These are phyloP conservation scores for Pseudococcus jackbeardsleyi DNA, from an alignment of 2,888 invertebrate species.

Conservation along the genomic window DNA sequence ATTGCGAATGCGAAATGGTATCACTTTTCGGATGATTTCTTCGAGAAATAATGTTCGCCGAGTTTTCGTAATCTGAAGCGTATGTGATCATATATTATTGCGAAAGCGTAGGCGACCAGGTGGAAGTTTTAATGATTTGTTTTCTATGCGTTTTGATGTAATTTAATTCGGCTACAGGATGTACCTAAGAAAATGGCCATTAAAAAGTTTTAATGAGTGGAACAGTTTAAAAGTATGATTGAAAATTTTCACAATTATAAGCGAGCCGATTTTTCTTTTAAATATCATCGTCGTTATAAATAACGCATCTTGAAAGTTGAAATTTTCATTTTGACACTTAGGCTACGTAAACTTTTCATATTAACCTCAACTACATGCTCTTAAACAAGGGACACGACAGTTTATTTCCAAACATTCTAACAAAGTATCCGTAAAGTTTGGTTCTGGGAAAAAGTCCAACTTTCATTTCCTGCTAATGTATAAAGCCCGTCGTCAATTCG, in stretches of 20 bases:
- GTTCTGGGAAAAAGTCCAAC: background rate
- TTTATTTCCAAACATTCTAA: background rate
- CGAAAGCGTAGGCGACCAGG: slow-evolving; percentile 7
- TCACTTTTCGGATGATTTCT: background rate
- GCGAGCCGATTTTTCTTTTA: slow-evolving; percentile 1
- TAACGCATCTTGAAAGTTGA: background rate
- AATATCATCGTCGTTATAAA: background rate
- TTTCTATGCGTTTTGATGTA: background rate
- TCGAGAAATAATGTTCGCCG: background rate
- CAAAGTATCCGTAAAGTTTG: background rate
- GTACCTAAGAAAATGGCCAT: slow-evolving; percentile 12
- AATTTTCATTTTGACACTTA: background rate
- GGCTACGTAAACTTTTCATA: background rate
- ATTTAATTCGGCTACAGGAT: background rate
- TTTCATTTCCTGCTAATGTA: background rate
- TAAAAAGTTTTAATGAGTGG: slow-evolving; percentile 16
- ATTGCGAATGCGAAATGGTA: background rate
- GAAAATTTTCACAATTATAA: slow-evolving; percentile 18
- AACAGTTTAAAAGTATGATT: slow-evolving; percentile 26
- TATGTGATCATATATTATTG: background rate
- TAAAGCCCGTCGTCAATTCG: background rate
- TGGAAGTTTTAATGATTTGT: slow-evolving; percentile 28
- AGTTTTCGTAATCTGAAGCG: background rate
- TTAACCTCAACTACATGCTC: background rate
- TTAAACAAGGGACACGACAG: background rate